Evolutionary conservation across 2,888 invertebrate species (phyloP).

Genomic region (Subacronicta megacephala): DNA sequence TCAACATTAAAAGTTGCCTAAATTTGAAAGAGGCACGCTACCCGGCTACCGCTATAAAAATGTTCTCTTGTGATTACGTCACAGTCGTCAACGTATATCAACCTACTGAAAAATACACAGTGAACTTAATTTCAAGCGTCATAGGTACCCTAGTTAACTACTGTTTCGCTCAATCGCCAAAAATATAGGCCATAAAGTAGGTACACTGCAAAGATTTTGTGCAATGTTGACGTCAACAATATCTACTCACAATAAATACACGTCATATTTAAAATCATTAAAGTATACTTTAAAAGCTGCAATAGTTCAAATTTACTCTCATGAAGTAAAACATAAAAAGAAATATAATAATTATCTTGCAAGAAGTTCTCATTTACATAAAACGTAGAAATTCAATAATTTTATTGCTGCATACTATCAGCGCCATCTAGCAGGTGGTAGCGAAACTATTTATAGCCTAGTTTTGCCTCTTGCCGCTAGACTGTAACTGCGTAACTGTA

Average conservation of each 20-base stretch:
- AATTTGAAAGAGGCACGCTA: slow-evolving; percentile 31
- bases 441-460: slow-evolving; percentile 29
- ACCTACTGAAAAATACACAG: not conserved
- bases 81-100: slow-evolving; percentile 9
- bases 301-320: no score
- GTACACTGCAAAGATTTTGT: slow-evolving; percentile 44
- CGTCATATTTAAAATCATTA: no score
- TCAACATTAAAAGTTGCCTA: slow-evolving; percentile 11
- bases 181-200: slow-evolving; percentile 5
- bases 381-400: slow-evolving; percentile 62
- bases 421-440: slow-evolving; percentile 57
- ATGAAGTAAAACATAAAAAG: no score
- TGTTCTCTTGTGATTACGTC: slow-evolving; percentile 16
- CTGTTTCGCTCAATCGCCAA: not conserved
- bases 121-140: not conserved
- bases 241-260: no score
- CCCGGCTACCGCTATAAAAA: slow-evolving; percentile 24
- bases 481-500: not conserved
- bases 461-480: not conserved
- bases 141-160: not conserved
- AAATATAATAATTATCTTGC: no score
- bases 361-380: no score
- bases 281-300: no score
- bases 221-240: slow-evolving; percentile 60
- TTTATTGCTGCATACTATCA: slow-evolving; percentile 64